Evolutionary conservation across 2,113 vertebrate genomes (phyloP).

Genomic region (Dicaeum eximium): DNA sequence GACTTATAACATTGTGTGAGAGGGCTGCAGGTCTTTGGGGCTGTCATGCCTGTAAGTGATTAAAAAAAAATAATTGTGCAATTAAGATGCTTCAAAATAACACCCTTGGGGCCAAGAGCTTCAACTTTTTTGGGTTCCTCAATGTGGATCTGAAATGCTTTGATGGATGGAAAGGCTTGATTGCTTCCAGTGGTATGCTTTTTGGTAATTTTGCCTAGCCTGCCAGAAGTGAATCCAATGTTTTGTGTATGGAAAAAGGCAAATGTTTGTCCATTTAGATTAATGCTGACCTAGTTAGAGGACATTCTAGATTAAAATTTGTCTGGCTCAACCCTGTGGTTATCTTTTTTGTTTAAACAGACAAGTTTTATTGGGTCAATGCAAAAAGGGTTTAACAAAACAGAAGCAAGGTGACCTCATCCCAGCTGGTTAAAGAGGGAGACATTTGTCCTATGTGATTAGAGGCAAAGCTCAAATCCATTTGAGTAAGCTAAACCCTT

Average conservation of each 20-base stretch:
- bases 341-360: neutral
- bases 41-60: neutral
- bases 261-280: neutral
- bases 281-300: neutral
- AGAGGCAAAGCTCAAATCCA: conserved; percentile 3
- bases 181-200: neutral
- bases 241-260: neutral
- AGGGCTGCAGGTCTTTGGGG: neutral
- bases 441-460: neutral
- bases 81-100: neutral
- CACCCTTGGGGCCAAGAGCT: neutral
- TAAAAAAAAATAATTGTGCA: neutral
- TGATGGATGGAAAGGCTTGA: neutral
- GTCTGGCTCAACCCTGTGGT: neutral
- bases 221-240: neutral
- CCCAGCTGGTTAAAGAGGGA: neutral
- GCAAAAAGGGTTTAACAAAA: neutral
- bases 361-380: neutral
- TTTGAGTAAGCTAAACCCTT: neutral
- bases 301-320: conserved; percentile 2
- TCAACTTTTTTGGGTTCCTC: neutral
- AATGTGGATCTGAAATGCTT: neutral
- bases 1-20: neutral
- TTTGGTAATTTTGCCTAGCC: neutral
- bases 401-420: conserved; percentile 41